Evolutionary conservation across 2,797 vertebrate species (phyloP), one percentile per base, ranked within the genome.

Genomic region (Coccyzus lansbergi): DNA sequence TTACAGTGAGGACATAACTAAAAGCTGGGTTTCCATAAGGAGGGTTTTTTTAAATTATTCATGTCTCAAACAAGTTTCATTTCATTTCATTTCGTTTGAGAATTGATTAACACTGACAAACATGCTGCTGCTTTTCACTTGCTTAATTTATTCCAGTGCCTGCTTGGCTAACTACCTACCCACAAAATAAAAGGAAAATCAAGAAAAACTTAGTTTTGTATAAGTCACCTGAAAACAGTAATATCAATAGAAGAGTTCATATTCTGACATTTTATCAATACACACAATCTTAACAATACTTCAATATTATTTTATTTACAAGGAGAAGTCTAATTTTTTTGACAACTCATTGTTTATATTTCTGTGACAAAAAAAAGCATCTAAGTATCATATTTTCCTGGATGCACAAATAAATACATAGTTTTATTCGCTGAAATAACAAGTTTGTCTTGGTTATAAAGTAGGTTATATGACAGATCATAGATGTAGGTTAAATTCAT

Each of bases 291-390:
- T 31, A 97, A 49, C 38, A 91, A 74, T 7, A 52, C 46, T 22
- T 48, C 31, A 52, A 68, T 79, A 93, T 75, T 31, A 67, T 79
- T 93, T 78, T 91, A 70, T 29, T 71, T 94, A 82, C 64, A 83
- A 94, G 72, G 86, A 48, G 75, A 96, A 75, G 24, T 31, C 38
- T 51, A n/a, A 38, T 31, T 70, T 93, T 36, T 88, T 92, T 95
- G 63, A 51, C 70, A 93, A 71, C 65, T 91, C 38, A 33, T 14
- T 13, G 33, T 87, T 95, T 46, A 21, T 20, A 80, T 46, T 38
- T 52, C 46, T 7, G 59, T 58, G 33, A 84, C 59, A 95, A 93
- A 91, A 48, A 48, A 94, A 86, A 55, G 0, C 7, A 38, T 18
- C 38, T 20, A 34, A 93, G 77, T 49, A 58, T 51, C 3, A 19